Conservation (phyloP, 2,113 vertebrate genomes). For the Fulica atra region DNA sequence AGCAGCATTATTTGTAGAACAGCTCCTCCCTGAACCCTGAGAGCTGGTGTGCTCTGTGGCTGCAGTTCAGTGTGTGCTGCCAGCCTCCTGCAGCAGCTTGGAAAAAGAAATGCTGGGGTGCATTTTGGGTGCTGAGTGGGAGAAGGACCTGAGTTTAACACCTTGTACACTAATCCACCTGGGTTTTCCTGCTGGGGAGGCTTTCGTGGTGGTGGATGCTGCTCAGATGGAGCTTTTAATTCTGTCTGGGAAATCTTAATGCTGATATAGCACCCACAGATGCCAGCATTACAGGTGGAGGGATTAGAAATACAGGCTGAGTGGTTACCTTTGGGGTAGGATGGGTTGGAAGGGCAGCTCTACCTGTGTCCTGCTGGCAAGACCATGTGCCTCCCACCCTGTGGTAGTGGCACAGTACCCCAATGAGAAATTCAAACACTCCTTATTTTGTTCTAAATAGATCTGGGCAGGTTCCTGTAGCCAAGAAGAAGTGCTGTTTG, state of each 20-base stretch:
- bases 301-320: not conserved
- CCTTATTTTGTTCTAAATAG: not conserved
- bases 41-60: not conserved
- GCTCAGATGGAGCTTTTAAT: not conserved
- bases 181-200: not conserved
- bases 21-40: not conserved
- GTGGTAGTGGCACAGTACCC: not conserved
- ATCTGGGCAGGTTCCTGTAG: not conserved
- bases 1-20: not conserved
- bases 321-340: not conserved
- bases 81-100: not conserved
- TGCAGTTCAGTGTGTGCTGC: not conserved
- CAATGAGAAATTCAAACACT: not conserved
- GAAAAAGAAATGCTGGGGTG: not conserved
- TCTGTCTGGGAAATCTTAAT: not conserved
- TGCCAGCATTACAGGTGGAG: not conserved
- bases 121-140: not conserved
- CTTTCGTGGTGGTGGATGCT: not conserved
- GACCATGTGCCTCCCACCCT: not conserved
- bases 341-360: not conserved
- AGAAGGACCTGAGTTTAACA: not conserved
- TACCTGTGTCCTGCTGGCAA: not conserved
- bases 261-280: not conserved
- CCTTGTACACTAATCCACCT: not conserved
- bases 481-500: not conserved